A percentile compares a stretch with the other conserved stretches of the same genome.
These are phyloP conservation scores for Drosophila yooni DNA, from an alignment of 2,888 invertebrate genomes.

Conservation along the genomic window DNA sequence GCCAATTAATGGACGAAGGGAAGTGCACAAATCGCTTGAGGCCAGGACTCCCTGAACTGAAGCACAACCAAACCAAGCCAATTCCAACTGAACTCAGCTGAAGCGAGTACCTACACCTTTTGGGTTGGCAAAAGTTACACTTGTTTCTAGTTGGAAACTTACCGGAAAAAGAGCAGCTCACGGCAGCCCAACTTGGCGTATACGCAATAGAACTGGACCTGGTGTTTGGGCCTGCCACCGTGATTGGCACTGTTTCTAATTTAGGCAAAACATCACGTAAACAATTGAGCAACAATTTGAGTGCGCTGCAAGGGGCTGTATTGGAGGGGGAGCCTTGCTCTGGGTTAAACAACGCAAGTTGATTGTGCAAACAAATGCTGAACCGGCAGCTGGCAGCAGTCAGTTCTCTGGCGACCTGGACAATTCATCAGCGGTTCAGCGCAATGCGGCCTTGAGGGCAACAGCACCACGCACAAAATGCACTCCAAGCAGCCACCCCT, in stretches of 20 bases:
- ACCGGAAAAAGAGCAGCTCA: slow-evolving; percentile 30
- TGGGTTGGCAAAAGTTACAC: slow-evolving; percentile 57
- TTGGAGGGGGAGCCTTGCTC: not conserved
- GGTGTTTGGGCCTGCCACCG: slow-evolving; percentile 17
- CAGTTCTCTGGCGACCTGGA: slow-evolving; percentile 41
- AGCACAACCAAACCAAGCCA: not conserved
- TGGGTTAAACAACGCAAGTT: slow-evolving; percentile 16
- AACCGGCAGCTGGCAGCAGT: slow-evolving; percentile 4
- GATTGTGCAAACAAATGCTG: slow-evolving; percentile 54
- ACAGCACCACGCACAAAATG: slow-evolving; percentile 61
- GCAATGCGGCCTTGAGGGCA: slow-evolving; percentile 70
- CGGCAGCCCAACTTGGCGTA: slow-evolving; percentile 39
- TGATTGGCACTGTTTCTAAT: slow-evolving; percentile 65
- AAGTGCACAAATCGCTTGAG: slow-evolving; percentile 42
- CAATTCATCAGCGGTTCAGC: slow-evolving; percentile 58
- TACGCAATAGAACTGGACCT: slow-evolving; percentile 51
- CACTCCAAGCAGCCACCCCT: slow-evolving; percentile 35
- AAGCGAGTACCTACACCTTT: not conserved
- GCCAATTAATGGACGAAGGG: slow-evolving; percentile 68
- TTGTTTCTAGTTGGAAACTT: slow-evolving; percentile 40
- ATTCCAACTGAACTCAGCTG: not conserved
- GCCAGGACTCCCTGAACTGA: slow-evolving; percentile 33
- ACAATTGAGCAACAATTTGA: slow-evolving; percentile 73
- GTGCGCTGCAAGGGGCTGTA: slow-evolving; percentile 6
- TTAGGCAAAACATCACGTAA: slow-evolving; percentile 79